These are phyloP conservation scores for Calidris pygmaea DNA, from an alignment of 2,113 vertebrate genomes.

Conservation along the genomic window DNA sequence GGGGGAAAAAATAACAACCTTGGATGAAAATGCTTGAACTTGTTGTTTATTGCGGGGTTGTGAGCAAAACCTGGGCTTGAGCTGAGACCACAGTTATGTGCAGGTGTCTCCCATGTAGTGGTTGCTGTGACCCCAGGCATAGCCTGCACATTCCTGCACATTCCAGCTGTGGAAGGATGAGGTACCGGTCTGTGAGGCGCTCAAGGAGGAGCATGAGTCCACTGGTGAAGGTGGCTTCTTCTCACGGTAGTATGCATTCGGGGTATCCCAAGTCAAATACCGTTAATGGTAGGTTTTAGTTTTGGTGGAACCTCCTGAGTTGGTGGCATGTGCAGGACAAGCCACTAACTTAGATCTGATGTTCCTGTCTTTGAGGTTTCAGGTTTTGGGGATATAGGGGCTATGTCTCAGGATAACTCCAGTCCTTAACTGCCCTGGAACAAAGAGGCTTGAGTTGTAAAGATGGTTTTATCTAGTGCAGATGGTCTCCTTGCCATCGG, in stretches of 20 bases:
- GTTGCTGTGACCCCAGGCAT: not conserved
- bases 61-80: not conserved
- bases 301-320: not conserved
- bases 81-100: not conserved
- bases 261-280: not conserved
- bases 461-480: not conserved
- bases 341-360: not conserved
- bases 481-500: not conserved
- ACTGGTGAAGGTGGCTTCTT: not conserved
- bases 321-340: not conserved
- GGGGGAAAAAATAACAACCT: too few relatives aligned
- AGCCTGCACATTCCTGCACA: not conserved
- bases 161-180: not conserved
- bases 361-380: not conserved
- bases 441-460: not conserved
- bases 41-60: not conserved
- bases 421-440: not conserved
- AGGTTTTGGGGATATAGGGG: not conserved
- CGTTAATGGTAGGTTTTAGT: fast-evolving
- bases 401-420: not conserved
- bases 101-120: not conserved
- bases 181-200: not conserved
- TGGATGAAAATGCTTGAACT: not conserved
- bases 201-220: not conserved
- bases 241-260: too few relatives aligned